These are phyloP conservation scores for Sarcoramphus papa DNA, from an alignment of 2,797 vertebrate genomes.

Conservation along the genomic window DNA sequence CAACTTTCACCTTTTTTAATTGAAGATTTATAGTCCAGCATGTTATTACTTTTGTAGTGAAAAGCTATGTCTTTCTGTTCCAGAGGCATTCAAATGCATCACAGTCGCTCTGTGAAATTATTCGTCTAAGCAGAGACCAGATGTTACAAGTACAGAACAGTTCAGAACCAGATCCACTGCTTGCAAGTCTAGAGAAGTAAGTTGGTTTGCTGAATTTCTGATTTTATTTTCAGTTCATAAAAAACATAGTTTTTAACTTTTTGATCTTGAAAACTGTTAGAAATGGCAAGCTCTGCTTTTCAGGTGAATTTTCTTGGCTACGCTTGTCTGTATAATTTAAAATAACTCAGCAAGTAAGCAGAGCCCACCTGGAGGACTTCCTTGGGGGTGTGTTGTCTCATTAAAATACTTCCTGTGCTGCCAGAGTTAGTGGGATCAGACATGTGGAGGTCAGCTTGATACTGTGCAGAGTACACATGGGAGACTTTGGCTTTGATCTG, in stretches of 20 bases:
- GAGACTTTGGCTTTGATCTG: neutral
- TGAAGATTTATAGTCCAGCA: neutral
- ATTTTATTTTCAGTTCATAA: neutral
- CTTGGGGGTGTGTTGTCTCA: neutral
- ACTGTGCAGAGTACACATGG: neutral
- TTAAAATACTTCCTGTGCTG: neutral
- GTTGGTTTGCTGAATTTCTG: slow-evolving; percentile 11
- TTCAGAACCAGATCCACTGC: slow-evolving; percentile 92
- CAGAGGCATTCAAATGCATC: slow-evolving; percentile 98
- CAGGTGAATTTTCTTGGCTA: neutral
- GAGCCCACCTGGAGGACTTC: neutral
- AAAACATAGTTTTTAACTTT: neutral
- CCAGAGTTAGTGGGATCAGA: neutral
- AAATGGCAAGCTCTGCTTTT: neutral
- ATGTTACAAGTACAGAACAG: slow-evolving; percentile 97
- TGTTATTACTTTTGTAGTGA: neutral
- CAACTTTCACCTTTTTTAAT: neutral
- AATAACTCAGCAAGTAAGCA: neutral
- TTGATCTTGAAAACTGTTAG: neutral
- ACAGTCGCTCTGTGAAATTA: slow-evolving; percentile 98
- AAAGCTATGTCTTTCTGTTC: neutral
- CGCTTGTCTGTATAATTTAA: neutral
- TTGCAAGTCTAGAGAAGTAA: slow-evolving; percentile 97
- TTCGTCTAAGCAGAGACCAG: slow-evolving; percentile 98
- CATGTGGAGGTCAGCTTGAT: neutral